Conservation (phyloP, 2,797 vertebrate species). For the Rhinogobio ventralis region DNA sequence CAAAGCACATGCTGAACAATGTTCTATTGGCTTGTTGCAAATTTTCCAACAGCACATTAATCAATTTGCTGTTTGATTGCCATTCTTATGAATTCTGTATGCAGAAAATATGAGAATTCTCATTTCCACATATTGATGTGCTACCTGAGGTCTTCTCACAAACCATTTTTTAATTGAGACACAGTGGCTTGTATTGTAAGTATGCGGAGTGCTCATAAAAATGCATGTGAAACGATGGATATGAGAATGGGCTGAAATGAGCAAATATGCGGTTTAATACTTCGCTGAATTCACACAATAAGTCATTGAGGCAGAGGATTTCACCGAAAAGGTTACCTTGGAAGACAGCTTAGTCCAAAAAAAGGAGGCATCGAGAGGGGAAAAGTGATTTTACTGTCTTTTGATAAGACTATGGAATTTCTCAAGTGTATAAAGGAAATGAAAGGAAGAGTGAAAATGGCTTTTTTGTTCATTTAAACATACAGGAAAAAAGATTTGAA, state of each 20-base stretch:
- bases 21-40: slow-evolving; percentile 38
- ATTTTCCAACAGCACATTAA: slow-evolving; percentile 47
- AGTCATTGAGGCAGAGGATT: slow-evolving; percentile 51
- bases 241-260: slow-evolving; percentile 41
- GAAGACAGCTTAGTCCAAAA: slow-evolving; percentile 55
- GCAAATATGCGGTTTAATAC: slow-evolving; percentile 58
- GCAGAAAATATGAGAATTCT: slow-evolving; percentile 17
- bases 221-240: slow-evolving; percentile 42
- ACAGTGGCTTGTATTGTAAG: slow-evolving; percentile 37
- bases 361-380: slow-evolving; percentile 5
- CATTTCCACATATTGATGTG: slow-evolving; percentile 29
- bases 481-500: slow-evolving; percentile 43
- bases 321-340: slow-evolving; percentile 51
- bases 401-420: slow-evolving; percentile 54
- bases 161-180: slow-evolving; percentile 41
- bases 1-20: slow-evolving; percentile 51
- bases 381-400: slow-evolving; percentile 52
- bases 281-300: slow-evolving; percentile 55
- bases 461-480: slow-evolving; percentile 43
- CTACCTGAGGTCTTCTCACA: slow-evolving; percentile 36
- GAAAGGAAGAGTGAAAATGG: slow-evolving; percentile 16
- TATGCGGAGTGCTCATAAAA: slow-evolving; percentile 40
- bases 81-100: slow-evolving; percentile 24
- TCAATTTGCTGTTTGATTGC: slow-evolving; percentile 38
- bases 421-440: slow-evolving; percentile 44